These are phyloP conservation scores for Gallinago nigripennis DNA, from an alignment of 2,797 vertebrate genomes.

Conservation along the genomic window DNA sequence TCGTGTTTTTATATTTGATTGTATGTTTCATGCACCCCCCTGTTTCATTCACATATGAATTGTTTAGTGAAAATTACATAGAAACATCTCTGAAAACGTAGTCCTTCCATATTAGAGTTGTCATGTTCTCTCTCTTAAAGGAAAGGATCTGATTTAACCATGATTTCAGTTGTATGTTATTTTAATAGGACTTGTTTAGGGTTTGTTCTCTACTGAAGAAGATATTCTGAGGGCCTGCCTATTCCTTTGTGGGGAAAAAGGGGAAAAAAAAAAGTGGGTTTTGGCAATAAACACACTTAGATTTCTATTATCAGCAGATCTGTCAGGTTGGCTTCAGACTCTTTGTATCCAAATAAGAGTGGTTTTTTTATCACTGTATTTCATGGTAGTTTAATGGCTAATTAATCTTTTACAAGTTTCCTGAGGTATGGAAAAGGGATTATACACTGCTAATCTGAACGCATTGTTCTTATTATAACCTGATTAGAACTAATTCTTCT, in stretches of 20 bases:
- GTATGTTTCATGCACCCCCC: neutral
- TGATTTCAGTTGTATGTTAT: neutral
- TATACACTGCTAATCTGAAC: constrained; percentile 59
- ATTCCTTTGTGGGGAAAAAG: neutral
- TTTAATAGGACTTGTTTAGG: neutral
- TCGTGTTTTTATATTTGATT: neutral
- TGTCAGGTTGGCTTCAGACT: neutral
- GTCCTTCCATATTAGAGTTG: neutral
- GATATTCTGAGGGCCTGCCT: neutral
- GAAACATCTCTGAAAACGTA: neutral
- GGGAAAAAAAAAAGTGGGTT: accelerated
- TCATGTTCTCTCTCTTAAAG: neutral
- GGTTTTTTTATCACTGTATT: neutral
- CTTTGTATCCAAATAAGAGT: neutral
- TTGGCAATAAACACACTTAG: neutral
- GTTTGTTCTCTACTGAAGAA: neutral
- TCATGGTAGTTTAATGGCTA: constrained; percentile 45
- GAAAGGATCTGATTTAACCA: neutral
- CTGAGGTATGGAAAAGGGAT: constrained; percentile 58
- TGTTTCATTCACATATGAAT: neutral
- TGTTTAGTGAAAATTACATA: neutral
- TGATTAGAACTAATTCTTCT: constrained; percentile 54
- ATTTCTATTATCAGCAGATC: neutral
- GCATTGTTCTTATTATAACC: constrained; percentile 64
- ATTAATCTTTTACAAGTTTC: constrained; percentile 61